A percentile compares a stretch with the other conserved stretches of the same genome.
Evolutionary conservation across 1,140 invertebrate genomes (phyloP).

Genomic region (Drosophila ogumai): DNA sequence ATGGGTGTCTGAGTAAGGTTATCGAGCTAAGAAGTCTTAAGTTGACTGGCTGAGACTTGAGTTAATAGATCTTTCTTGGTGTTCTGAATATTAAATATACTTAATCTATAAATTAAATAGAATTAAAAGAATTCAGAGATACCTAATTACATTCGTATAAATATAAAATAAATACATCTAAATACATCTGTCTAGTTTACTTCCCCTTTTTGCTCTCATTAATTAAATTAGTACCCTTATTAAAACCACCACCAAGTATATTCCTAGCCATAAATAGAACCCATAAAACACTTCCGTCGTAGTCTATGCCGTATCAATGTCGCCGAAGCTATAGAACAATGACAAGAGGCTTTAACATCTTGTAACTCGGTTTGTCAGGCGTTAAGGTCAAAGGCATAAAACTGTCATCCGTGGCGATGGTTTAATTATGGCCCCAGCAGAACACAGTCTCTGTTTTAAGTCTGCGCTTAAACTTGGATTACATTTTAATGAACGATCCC

Average conservation of each 20-base stretch:
- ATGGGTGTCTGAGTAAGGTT: background rate
- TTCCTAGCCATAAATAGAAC: background rate
- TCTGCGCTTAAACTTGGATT: slow-evolving; percentile 51
- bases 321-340: slow-evolving; percentile 33
- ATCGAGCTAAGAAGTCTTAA: background rate
- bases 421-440: slow-evolving; percentile 56
- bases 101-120: background rate
- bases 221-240: background rate
- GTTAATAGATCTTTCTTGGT: background rate
- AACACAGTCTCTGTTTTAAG: slow-evolving; percentile 21
- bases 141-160: background rate
- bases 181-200: background rate
- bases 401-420: slow-evolving; percentile 63
- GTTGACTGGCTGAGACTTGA: background rate
- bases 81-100: background rate
- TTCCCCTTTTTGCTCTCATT: background rate
- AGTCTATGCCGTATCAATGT: slow-evolving; percentile 33
- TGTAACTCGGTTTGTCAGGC: slow-evolving; percentile 53
- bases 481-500: slow-evolving; percentile 64
- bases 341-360: slow-evolving; percentile 16
- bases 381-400: slow-evolving; percentile 82
- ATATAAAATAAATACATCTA: background rate
- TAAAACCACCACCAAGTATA: background rate
- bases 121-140: background rate
- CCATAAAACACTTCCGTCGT: slow-evolving; percentile 1